Evolutionary conservation across 1,140 invertebrate species (phyloP), one percentile per base, ranked within the genome.

Genomic region (Eupristina koningsbergeri): DNA sequence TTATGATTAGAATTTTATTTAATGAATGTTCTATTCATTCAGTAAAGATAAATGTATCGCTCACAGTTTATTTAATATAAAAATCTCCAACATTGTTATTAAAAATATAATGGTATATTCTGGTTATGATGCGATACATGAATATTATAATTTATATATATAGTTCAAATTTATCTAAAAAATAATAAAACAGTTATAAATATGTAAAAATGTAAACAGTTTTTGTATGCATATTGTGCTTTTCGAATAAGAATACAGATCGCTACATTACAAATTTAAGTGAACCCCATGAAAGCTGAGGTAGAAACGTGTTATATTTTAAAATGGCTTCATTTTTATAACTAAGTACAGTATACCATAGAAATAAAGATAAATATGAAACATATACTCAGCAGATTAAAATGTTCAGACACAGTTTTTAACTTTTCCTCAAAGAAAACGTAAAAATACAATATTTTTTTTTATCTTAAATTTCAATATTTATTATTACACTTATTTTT

Each of bases 181-280:
- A 71, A 71, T 71, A 41, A 19, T 39, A 71, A 50, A 41, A 41
- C 36, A 0, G 39, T 7, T 26, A 71, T 36, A 26, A 31, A 41
- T 41, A 19, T 71, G 22, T 41, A 41, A 29, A 17, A 41, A 71
- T 9, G 22, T n/a, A 41, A 71, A 41, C 41, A 71, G 19, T 71
- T 8, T 3, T n/a, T 71, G 26, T 41, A 31, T 69, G 39, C 41
- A 71, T n/a, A 31, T 71, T 41, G n/a, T 41, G 41, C 41, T 41
- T 41, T 71, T 71, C 41, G 67, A 71, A 71, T 71, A 71, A 39
- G 67, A 41, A 41, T 71, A 67, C 64, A 15, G 64, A 34, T 67
- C 64, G n/a, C n/a, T n/a, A 71, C 67, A 41, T 41, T 41, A 71
- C 36, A 71, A 71, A 71, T 71, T 71, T 71, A 41, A 71, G 41